These are phyloP conservation scores for Boulengeromyrus knoepffleri DNA, from an alignment of 2,113 vertebrate species.

Conservation along the genomic window DNA sequence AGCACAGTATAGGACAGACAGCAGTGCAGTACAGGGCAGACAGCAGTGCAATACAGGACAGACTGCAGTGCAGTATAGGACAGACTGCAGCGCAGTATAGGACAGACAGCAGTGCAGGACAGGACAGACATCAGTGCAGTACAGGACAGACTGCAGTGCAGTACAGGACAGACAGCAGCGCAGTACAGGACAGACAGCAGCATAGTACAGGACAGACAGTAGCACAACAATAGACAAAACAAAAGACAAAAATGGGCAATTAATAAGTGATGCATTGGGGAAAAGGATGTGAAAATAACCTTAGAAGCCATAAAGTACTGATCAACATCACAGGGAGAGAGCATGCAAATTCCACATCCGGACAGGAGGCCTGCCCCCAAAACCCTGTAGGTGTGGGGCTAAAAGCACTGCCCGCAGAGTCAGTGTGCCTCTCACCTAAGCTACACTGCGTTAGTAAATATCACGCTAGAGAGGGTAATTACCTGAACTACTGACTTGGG, in stretches of 20 bases:
- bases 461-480: not conserved
- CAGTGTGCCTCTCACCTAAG: not conserved
- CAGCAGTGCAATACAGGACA: no score
- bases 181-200: not conserved
- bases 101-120: not conserved
- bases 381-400: not conserved
- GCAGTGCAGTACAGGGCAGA: not conserved
- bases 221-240: not conserved
- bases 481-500: not conserved
- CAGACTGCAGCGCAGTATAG: no score
- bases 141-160: not conserved
- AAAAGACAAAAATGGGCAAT: not conserved
- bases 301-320: not conserved
- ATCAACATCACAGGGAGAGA: not conserved
- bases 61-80: no score
- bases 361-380: not conserved
- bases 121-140: not conserved
- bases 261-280: not conserved
- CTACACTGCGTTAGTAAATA: not conserved
- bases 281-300: not conserved
- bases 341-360: not conserved
- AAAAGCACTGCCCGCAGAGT: not conserved
- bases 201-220: not conserved
- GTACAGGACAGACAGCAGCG: not conserved
- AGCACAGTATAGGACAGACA: not conserved